Evolutionary conservation across 2,113 vertebrate species (phyloP).

Genomic region (Brienomyrus longianalis): DNA sequence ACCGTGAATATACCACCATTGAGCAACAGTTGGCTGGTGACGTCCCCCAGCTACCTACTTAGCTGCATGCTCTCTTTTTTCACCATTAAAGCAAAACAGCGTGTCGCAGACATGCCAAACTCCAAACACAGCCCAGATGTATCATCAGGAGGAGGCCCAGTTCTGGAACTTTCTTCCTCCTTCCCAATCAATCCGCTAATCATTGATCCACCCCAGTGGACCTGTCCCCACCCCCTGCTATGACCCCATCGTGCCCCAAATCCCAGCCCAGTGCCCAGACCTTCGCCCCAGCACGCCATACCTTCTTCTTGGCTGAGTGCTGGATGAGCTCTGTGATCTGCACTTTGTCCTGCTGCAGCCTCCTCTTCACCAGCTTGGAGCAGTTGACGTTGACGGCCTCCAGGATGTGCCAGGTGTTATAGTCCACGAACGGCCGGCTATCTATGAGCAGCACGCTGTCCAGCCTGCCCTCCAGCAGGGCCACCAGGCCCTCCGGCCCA

Average conservation of each 20-base stretch:
- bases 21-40: conserved; percentile 1
- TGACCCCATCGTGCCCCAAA: background rate
- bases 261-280: background rate
- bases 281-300: conserved; percentile 32
- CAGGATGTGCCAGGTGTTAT: conserved; percentile 84
- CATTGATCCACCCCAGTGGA: background rate
- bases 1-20: background rate
- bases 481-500: conserved; percentile 74
- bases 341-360: conserved; percentile 93
- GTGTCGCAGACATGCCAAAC: background rate
- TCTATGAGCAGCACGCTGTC: conserved; percentile 85
- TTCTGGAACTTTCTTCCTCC: background rate
- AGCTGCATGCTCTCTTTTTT: background rate
- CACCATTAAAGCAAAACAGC: background rate
- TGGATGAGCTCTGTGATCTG: conserved; percentile 87
- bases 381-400: conserved; percentile 93
- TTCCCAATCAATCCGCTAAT: background rate
- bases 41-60: background rate
- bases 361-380: conserved; percentile 94
- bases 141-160: background rate
- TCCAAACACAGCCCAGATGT: conserved; percentile 9
- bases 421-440: conserved; percentile 92
- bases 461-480: conserved; percentile 77
- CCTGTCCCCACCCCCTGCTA: background rate
- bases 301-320: conserved; percentile 88